Evolutionary conservation across 2,797 vertebrate species (phyloP).

Genomic region (Numenius phaeopus): DNA sequence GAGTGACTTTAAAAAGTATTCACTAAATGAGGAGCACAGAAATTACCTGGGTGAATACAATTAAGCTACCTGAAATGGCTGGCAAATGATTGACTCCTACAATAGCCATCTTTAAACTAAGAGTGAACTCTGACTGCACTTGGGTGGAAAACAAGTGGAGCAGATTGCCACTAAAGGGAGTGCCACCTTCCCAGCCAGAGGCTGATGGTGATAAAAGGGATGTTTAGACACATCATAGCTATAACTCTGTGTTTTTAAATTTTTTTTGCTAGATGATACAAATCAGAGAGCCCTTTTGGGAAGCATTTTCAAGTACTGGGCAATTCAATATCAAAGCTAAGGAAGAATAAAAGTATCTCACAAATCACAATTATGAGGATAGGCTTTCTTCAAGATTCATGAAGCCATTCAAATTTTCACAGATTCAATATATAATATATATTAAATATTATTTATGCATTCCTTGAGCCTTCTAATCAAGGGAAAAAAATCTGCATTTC

Average conservation of each 20-base stretch:
- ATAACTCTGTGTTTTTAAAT: not conserved
- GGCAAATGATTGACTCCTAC: not conserved
- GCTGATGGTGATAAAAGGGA: constrained; percentile 55
- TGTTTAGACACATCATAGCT: constrained; percentile 60
- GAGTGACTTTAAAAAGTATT: constrained; percentile 18
- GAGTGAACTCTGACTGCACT: constrained; percentile 47
- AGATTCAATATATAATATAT: not conserved
- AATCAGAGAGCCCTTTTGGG: constrained; percentile 70
- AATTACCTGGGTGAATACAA: constrained; percentile 36
- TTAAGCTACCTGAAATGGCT: constrained; percentile 44
- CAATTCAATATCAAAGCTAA: constrained; percentile 49
- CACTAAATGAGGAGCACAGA: constrained; percentile 23
- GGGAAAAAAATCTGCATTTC: not conserved
- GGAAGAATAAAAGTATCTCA: constrained; percentile 29
- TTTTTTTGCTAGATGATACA: constrained; percentile 47
- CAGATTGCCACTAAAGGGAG: constrained; percentile 55
- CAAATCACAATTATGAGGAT: constrained; percentile 52
- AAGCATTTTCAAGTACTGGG: constrained; percentile 15
- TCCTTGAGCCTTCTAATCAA: not conserved
- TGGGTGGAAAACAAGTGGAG: constrained; percentile 62
- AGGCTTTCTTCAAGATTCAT: constrained; percentile 43
- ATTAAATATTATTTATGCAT: constrained; percentile 6
- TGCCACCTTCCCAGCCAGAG: constrained; percentile 26
- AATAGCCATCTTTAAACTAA: constrained; percentile 49
- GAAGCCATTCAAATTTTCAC: constrained; percentile 2